These are phyloP conservation scores for Calosoma granatense DNA, from an alignment of 1,140 invertebrate species.

Conservation along the genomic window DNA sequence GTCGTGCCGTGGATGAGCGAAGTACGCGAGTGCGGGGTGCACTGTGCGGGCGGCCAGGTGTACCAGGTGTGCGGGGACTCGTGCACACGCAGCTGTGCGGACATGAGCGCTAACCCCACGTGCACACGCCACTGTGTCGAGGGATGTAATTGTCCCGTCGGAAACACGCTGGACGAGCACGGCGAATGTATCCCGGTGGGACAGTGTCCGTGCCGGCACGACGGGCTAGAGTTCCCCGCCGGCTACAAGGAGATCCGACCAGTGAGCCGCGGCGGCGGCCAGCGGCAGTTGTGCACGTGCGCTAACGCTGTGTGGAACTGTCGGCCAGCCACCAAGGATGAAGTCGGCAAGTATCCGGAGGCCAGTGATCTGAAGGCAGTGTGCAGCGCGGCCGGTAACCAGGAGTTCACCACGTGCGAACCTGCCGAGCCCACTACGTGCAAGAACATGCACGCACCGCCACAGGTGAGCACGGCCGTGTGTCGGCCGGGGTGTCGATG, in stretches of 20 bases:
- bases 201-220: slow-evolving; percentile 64
- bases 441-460: slow-evolving; percentile 60
- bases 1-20: slow-evolving; percentile 64
- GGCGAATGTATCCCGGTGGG: slow-evolving; percentile 67
- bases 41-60: slow-evolving; percentile 65
- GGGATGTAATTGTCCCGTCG: slow-evolving; percentile 76
- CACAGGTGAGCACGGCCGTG: slow-evolving; percentile 36
- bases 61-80: slow-evolving; percentile 71
- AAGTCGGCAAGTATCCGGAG: slow-evolving; percentile 50
- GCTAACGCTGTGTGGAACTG: slow-evolving; percentile 65
- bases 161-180: slow-evolving; percentile 56
- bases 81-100: slow-evolving; percentile 59
- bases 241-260: slow-evolving; percentile 63
- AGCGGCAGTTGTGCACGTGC: slow-evolving; percentile 70
- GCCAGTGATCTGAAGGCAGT: slow-evolving; percentile 45
- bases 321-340: slow-evolving; percentile 45
- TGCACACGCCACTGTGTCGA: slow-evolving; percentile 66
- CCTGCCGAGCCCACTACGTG: slow-evolving; percentile 67
- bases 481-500: slow-evolving; percentile 72
- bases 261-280: slow-evolving; percentile 49
- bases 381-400: slow-evolving; percentile 49
- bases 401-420: slow-evolving; percentile 67
- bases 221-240: slow-evolving; percentile 59
- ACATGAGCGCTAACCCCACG: slow-evolving; percentile 40
- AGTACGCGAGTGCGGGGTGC: slow-evolving; percentile 67